Percentiles rank a stretch among this genome's conserved stretches.
Evolutionary conservation across 2,888 invertebrate species (phyloP).

Genomic region (Andrena camellia): DNA sequence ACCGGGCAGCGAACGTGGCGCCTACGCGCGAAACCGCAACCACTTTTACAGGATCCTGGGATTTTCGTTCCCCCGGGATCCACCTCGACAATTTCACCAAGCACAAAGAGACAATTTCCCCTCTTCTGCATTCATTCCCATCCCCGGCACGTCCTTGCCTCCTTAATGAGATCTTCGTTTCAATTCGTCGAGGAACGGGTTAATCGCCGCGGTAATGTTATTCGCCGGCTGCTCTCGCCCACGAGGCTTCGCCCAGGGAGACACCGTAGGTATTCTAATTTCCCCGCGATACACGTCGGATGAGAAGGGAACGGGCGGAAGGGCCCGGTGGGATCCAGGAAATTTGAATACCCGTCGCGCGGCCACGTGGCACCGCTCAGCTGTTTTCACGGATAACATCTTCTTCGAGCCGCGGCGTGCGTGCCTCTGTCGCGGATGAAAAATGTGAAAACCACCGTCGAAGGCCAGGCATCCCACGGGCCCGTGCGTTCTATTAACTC

Average conservation of each 20-base stretch:
- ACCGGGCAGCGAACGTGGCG: slow-evolving; percentile 35
- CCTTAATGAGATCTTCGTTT: slow-evolving; percentile 1
- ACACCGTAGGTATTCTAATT: slow-evolving; percentile 15
- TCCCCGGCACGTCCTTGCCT: background rate
- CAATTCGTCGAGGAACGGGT: background rate
- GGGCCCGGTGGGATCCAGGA: slow-evolving; percentile 3
- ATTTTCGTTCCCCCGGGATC: background rate
- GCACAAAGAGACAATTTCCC: background rate
- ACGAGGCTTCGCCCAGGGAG: background rate
- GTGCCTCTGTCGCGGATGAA: slow-evolving; percentile 25
- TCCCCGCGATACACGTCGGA: background rate
- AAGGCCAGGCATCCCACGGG: slow-evolving; percentile 53
- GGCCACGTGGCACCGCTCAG: slow-evolving; percentile 56
- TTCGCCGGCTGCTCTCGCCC: background rate
- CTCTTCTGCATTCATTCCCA: background rate
- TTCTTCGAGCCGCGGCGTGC: slow-evolving; percentile 22
- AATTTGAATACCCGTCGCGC: slow-evolving; percentile 58
- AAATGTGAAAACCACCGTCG: slow-evolving; percentile 29
- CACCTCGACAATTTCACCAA: background rate
- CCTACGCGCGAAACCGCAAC: slow-evolving; percentile 59
- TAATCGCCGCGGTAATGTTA: background rate
- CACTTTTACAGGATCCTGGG: slow-evolving; percentile 38
- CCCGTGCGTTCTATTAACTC: slow-evolving; percentile 25
- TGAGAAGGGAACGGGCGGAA: background rate
- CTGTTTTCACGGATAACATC: slow-evolving; percentile 59